These are phyloP conservation scores for Alviniconcha marisindica DNA, from an alignment of 1,140 invertebrate genomes.

Conservation along the genomic window DNA sequence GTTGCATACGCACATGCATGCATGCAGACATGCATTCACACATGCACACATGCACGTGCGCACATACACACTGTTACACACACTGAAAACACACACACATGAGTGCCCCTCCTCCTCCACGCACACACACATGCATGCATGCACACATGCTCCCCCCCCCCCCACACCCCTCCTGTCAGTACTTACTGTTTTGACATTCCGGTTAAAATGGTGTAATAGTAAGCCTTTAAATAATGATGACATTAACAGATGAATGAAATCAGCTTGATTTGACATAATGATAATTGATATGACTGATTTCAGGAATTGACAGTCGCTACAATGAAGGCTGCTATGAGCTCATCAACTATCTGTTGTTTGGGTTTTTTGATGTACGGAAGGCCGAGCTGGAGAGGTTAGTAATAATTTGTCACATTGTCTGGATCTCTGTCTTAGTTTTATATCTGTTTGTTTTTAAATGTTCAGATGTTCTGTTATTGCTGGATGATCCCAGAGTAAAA, in stretches of 20 bases:
- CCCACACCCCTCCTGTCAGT: background rate
- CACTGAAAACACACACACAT: no score
- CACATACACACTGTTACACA: no score
- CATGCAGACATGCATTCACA: background rate
- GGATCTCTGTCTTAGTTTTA: background rate
- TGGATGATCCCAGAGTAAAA: no score
- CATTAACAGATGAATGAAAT: no score
- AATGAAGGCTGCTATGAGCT: conserved; percentile 70
- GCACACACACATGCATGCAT: background rate
- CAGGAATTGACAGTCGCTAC: conserved; percentile 73
- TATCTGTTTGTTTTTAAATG: background rate
- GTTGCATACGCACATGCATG: no score
- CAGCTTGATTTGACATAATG: no score
- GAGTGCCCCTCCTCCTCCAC: no score
- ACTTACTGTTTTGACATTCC: no score
- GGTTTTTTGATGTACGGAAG: conserved; percentile 70
- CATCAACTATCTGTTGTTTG: conserved; percentile 71
- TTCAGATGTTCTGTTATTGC: no score
- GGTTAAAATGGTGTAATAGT: no score
- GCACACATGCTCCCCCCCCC: background rate
- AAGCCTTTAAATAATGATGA: no score
- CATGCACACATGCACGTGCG: background rate
- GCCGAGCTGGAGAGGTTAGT: conserved; percentile 67
- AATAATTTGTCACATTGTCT: background rate
- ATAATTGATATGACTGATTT: conserved; percentile 33